A percentile compares a stretch with the other conserved stretches of the same genome.
Evolutionary conservation across 2,888 invertebrate species (phyloP).

Genomic region (Polydrusus tereticollis): DNA sequence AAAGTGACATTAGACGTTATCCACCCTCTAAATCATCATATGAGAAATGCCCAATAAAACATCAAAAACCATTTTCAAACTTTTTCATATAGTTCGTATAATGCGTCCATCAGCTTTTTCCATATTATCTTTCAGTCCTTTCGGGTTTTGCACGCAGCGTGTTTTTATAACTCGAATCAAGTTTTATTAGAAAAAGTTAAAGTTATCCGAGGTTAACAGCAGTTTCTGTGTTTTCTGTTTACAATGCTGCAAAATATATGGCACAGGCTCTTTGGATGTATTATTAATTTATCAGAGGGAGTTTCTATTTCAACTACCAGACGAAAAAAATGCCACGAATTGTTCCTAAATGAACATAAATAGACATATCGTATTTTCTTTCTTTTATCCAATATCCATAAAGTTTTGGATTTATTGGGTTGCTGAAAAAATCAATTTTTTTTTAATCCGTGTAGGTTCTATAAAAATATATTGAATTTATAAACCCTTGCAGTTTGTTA

Average conservation of each 20-base stretch:
- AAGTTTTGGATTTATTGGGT: too few relatives aligned
- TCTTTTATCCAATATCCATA: too few relatives aligned
- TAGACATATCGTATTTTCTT: too few relatives aligned
- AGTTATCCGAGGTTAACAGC: background rate
- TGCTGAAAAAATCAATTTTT: too few relatives aligned
- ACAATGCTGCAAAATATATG: background rate
- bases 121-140: slow-evolving; percentile 32
- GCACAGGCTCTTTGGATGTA: background rate
- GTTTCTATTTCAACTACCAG: too few relatives aligned
- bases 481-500: too few relatives aligned
- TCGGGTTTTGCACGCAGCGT: slow-evolving; percentile 34
- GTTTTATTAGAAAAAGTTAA: slow-evolving; percentile 43
- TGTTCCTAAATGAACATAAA: too few relatives aligned
- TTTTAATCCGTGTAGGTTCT: too few relatives aligned
- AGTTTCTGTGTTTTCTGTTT: slow-evolving; percentile 1
- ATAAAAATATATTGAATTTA: too few relatives aligned
- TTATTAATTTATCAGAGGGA: too few relatives aligned
- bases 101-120: slow-evolving; percentile 38
- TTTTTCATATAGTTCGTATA: slow-evolving; percentile 40
- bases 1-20: too few relatives aligned
- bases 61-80: slow-evolving; percentile 27
- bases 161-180: slow-evolving; percentile 44
- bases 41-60: slow-evolving; percentile 30
- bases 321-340: too few relatives aligned
- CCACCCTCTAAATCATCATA: background rate